Conservation (phyloP, 2,113 vertebrate genomes). For the Passer domesticus region DNA sequence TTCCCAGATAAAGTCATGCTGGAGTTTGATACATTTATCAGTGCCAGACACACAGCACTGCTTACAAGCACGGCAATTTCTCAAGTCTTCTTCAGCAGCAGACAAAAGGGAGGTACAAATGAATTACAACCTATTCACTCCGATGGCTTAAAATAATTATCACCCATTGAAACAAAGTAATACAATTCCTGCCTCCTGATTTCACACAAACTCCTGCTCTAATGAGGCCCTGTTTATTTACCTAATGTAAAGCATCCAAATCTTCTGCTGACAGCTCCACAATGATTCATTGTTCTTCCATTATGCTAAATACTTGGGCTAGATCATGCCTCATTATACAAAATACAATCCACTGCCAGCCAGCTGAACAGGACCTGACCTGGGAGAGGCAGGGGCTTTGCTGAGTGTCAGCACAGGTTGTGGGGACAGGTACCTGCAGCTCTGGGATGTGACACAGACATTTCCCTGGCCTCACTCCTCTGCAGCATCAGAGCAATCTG, state of each 20-base stretch:
- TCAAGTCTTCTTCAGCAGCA: constrained; percentile 1
- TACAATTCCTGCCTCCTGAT: constrained; percentile 1
- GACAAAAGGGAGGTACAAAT: constrained; percentile 27
- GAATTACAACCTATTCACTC: constrained; percentile 34
- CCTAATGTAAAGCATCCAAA: background rate
- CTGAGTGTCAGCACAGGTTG: background rate
- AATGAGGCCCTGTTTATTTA: constrained; percentile 53
- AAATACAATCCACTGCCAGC: constrained; percentile 43
- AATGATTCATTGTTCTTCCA: constrained; percentile 54
- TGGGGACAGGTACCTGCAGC: background rate
- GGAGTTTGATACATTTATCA: constrained; percentile 64
- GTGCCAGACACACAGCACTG: constrained; percentile 14
- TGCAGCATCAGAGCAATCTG: background rate
- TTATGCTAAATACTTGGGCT: constrained; percentile 49
- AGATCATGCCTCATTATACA: constrained; percentile 54
- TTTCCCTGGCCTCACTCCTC: background rate
- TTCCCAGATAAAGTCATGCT: constrained; percentile 62
- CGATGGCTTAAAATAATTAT: constrained; percentile 47
- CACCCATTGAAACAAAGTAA: constrained; percentile 11
- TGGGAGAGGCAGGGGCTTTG: background rate
- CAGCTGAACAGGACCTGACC: background rate
- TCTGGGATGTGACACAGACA: background rate
- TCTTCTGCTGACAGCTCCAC: constrained; percentile 31
- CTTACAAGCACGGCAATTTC: constrained; percentile 27
- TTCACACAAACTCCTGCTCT: constrained; percentile 19